phyloP scores from a whole-genome alignment of 2,888 invertebrate species.

The Zhuqinia jingwanae region DNA sequence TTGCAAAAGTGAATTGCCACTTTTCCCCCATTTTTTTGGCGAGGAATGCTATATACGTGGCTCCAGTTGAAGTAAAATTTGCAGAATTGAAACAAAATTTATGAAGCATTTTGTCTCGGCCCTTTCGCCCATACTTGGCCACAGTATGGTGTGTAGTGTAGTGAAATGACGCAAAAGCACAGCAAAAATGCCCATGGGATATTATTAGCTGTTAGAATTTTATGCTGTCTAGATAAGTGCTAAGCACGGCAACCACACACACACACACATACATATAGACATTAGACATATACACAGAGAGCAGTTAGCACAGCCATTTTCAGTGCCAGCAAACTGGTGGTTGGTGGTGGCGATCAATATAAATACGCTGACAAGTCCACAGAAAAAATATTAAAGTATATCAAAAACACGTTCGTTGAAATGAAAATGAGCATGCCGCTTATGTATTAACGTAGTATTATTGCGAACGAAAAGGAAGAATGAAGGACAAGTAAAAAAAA shows the following conservation, averaged over 20 bases:
- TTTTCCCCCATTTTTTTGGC: constrained; percentile 16
- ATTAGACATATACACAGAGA: too few species aligned
- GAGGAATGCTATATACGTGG: neutral
- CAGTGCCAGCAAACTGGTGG: too few species aligned
- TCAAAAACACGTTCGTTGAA: too few species aligned
- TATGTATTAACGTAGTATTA: neutral
- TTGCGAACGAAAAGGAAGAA: neutral
- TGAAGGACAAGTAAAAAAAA: constrained; percentile 26
- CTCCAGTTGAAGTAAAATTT: neutral
- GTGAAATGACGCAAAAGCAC: constrained; percentile 66
- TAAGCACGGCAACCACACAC: constrained; percentile 31
- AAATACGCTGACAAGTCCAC: too few species aligned
- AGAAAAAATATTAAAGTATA: too few species aligned
- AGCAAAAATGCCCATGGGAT: constrained; percentile 70
- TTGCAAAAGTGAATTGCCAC: constrained; percentile 9
- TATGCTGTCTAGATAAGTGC: constrained; percentile 68
- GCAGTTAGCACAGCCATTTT: too few species aligned
- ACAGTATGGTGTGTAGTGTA: constrained; percentile 49
- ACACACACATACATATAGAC: neutral
- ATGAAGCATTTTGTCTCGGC: constrained; percentile 64
- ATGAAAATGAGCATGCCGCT: neutral
- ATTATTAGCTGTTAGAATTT: constrained; percentile 66
- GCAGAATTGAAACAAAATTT: constrained; percentile 47
- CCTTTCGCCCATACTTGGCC: constrained; percentile 41
- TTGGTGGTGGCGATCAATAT: too few species aligned